Percentiles rank a stretch among this genome's conserved stretches.
Conservation (phyloP, 2,888 invertebrate species). For the Teleogryllus oceanicus region DNA sequence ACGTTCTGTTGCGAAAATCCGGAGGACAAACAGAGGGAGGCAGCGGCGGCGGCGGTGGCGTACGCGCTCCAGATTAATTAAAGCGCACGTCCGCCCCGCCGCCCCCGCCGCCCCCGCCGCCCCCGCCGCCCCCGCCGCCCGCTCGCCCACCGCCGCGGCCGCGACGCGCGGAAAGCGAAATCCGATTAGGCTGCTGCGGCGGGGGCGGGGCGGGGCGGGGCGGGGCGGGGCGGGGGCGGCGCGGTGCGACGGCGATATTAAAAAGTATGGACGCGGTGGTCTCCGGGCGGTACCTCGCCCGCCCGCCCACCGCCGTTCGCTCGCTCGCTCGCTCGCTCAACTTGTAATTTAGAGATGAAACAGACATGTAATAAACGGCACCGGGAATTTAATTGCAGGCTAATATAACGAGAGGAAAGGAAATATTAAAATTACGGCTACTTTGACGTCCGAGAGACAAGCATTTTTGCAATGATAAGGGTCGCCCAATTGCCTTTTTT, state of each 20-base stretch:
- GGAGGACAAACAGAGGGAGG: neutral
- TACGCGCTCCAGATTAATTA: neutral
- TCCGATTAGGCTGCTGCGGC: neutral
- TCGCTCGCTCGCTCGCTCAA: neutral
- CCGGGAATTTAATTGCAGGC: slow-evolving; percentile 18
- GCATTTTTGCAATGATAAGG: neutral
- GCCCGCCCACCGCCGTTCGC: neutral
- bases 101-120: neutral
- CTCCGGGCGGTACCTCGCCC: neutral
- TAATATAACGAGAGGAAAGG: slow-evolving; percentile 18
- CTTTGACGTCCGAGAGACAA: slow-evolving; percentile 9
- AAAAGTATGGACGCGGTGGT: neutral
- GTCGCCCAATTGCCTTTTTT: neutral
- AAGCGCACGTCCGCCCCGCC: neutral
- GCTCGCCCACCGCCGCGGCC: neutral
- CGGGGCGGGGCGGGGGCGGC: neutral
- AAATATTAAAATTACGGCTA: slow-evolving; percentile 6
- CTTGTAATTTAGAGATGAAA: slow-evolving; percentile 10
- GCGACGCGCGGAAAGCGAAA: neutral
- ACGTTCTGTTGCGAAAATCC: neutral
- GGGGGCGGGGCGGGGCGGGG: neutral
- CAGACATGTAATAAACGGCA: slow-evolving; percentile 18
- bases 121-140: neutral
- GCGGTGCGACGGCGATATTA: slow-evolving; percentile 18
- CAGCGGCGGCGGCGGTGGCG: neutral